Percentiles rank a stretch among this genome's conserved stretches.
phyloP scores from a whole-genome alignment of 2,797 vertebrate species.

The Scleropages formosus region DNA sequence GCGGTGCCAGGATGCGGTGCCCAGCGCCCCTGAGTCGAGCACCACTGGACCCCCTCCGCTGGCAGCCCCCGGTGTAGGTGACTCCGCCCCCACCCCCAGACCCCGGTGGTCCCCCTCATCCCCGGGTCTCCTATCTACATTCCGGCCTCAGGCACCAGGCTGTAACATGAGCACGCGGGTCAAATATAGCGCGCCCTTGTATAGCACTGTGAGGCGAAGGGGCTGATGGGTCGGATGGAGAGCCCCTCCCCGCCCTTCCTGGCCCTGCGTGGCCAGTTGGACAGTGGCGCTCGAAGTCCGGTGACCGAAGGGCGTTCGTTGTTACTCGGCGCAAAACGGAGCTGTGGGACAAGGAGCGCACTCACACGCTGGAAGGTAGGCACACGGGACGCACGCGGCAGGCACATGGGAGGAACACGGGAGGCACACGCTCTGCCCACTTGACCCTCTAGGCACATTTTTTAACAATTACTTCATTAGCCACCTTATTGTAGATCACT shows the following conservation, averaged over 20 bases:
- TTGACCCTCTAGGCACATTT: too few relatives aligned
- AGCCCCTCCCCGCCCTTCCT: slow-evolving; percentile 56
- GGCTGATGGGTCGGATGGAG: slow-evolving; percentile 83
- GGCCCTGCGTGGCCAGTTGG: background rate
- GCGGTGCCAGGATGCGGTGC: too few relatives aligned
- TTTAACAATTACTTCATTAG: too few relatives aligned
- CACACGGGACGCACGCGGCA: too few relatives aligned
- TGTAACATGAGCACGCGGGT: slow-evolving; percentile 87
- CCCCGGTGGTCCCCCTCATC: slow-evolving; percentile 44
- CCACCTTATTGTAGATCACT: slow-evolving; percentile 1
- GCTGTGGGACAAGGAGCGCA: slow-evolving; percentile 38
- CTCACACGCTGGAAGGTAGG: slow-evolving; percentile 9
- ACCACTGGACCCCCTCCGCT: too few relatives aligned
- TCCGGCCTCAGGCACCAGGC: slow-evolving; percentile 69
- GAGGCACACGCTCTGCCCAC: too few relatives aligned
- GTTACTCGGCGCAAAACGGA: slow-evolving; percentile 56
- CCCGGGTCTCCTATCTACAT: slow-evolving; percentile 60
- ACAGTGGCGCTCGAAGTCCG: background rate
- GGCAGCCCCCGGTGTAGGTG: too few relatives aligned
- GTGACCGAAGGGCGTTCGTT: slow-evolving; percentile 45
- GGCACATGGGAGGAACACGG: background rate
- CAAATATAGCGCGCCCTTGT: slow-evolving; percentile 88
- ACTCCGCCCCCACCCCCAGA: background rate
- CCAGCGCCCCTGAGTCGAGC: too few relatives aligned
- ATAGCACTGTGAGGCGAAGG: slow-evolving; percentile 74